Base-by-base conservation (phyloP, 92 coral and sea anemone species). In the Meandrina meandrites region DNA sequence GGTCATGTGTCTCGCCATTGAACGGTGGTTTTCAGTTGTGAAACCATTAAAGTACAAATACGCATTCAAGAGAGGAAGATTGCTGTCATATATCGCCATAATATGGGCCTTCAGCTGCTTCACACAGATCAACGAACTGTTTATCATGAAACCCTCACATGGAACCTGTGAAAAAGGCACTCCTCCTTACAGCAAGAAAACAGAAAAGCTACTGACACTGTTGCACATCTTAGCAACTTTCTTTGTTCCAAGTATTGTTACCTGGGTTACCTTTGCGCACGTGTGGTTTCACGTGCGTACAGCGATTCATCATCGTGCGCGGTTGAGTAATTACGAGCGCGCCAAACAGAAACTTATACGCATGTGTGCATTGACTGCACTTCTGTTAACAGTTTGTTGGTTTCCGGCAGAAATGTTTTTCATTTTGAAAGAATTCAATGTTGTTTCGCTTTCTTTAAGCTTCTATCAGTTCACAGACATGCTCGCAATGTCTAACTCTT, bases 351-450 rank as follows among this genome's bases (percentile, higher is more conserved):
- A 91, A 14, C 90, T 94, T 4, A 90, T 94, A 22, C 93, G 91
- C 75, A 94, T 92, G 90, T 94, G 96, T 89, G 94, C 92, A 9
- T 34, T 94, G 28, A 92, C 95, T 21, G 96, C 98, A 18, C 82
- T 92, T 45, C 86, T 96, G 13, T 58, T 96, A 31, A 96, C 96
- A 12, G 75, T 94, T 57, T 94, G 98, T 69, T 96, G 98, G 98
- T 88, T 96, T 76, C 98, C 97, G 24, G 93, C 91, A 8, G 91
- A 91, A 73, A 81, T 86, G 60, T 88, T 91, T 71, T 91, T 82
- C 86, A 88, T 91, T 66, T 72, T 91, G 36, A 66, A 60, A 24
- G 83, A 86, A 40, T 91, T 91, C 57, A 79, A 88, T 18, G 82
- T 53, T 15, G 42, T 54, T 4, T 31, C 30, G 28, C 34, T 79